Base-by-base conservation (phyloP, 2,113 vertebrate species). In the Chelonoidis abingdonii region DNA sequence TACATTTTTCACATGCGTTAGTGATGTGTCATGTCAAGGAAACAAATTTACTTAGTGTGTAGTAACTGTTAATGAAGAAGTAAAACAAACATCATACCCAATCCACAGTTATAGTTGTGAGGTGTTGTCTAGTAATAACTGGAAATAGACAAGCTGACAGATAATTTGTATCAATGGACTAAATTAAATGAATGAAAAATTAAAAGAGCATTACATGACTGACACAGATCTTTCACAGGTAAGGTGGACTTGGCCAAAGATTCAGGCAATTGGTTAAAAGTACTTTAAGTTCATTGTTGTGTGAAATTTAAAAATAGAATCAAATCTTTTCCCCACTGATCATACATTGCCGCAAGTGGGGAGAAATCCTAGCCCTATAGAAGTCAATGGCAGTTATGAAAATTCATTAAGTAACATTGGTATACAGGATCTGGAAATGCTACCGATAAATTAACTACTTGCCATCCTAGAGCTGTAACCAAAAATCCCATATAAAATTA, bases 151-250 rank as follows among this genome's bases (percentile, higher is more conserved):
- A 76, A 81, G 52, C 27, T 38, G 59, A n/a, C n/a, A 59, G 80
- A 92, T 79, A 31, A 69, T 87, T 76, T 83, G 31, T 75, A 50
- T 76, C 85, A 50, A 62, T 84, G 87, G 57, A 47, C 72, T 62
- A 79, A 84, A 88, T 92, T 75, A 92, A 92, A 82, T 75, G 90
- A 87, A 82, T 62, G 82, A 87, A 87, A 83, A 92, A 83, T 75
- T 62, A 92, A 75, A 83, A 50, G 75, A 78, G 56, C 59, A 53
- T 87, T 87, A 87, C 79, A 57, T 87, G 62, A 92, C 76, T 75
- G 53, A 69, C 80, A 79, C 44, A 80, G 90, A 87, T 87, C 90
- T 86, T 50, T 91, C 79, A 86, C 84, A 81, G 80, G 79, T 76
- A 87, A 92, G 84, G 52, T 12, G 65, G 85, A 84, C 83, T 50